phyloP scores from a whole-genome alignment of 37 sponge, comb jelly and placozoan species.

The Aphrocallistes beatrix region DNA sequence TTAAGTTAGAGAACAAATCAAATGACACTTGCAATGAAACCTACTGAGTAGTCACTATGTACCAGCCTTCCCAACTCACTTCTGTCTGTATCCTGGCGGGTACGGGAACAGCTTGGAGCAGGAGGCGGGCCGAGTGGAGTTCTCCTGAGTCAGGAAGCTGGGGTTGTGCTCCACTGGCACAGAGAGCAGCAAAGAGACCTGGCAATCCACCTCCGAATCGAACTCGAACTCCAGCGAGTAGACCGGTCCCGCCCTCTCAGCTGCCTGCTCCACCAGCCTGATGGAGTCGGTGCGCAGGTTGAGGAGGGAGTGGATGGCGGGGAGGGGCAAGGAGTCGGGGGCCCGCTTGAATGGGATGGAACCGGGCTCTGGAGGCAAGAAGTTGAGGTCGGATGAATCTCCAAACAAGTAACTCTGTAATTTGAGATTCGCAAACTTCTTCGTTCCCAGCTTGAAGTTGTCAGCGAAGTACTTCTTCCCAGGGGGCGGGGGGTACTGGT shows the following conservation, averaged over 20 bases:
- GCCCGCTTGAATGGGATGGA: constrained; percentile 1
- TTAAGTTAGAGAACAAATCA: too few relatives aligned
- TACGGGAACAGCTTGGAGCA: background rate
- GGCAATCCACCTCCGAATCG: background rate
- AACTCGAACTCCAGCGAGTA: background rate
- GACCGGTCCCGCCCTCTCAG: background rate
- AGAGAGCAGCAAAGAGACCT: background rate
- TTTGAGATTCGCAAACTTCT: background rate
- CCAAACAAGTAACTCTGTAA: background rate
- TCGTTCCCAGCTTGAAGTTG: background rate
- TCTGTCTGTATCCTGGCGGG: background rate
- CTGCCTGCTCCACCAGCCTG: background rate
- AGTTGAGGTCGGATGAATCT: background rate
- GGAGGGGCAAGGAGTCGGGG: background rate
- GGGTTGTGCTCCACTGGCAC: background rate
- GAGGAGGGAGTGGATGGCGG: background rate
- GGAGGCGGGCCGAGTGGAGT: background rate
- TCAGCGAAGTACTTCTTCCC: constrained; percentile 16
- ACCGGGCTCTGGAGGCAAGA: background rate
- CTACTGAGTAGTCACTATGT: too few relatives aligned
- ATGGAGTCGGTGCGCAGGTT: background rate
- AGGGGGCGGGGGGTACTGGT: constrained; percentile 5
- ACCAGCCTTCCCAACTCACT: too few relatives aligned
- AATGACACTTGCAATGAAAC: too few relatives aligned
- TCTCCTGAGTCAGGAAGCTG: background rate